A percentile compares a stretch with the other conserved stretches of the same genome.
These are phyloP conservation scores for Solen grandis DNA, from an alignment of 1,140 invertebrate species.

Conservation along the genomic window DNA sequence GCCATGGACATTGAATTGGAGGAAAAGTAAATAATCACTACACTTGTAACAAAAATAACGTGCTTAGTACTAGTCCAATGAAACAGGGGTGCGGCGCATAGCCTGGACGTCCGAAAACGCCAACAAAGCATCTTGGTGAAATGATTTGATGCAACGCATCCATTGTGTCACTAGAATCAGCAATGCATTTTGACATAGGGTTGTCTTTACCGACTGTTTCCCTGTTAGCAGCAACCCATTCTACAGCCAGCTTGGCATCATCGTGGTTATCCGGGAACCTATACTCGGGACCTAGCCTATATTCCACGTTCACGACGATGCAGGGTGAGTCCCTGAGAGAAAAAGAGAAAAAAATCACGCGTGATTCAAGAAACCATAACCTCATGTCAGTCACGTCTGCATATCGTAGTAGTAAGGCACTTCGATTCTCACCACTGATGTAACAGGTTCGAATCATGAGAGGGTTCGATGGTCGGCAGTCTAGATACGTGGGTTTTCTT, in stretches of 20 bases:
- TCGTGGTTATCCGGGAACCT: slow-evolving; percentile 76
- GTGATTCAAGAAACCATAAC: too few relatives aligned
- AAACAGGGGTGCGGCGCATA: not conserved
- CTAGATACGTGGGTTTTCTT: too few relatives aligned
- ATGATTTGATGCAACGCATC: too few relatives aligned
- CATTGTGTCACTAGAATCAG: not conserved
- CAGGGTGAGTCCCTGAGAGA: slow-evolving; percentile 72
- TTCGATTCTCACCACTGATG: too few relatives aligned
- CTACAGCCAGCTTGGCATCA: slow-evolving; percentile 71
- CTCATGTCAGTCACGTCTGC: too few relatives aligned
- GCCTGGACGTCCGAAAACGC: not conserved
- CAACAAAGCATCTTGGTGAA: not conserved
- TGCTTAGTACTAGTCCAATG: not conserved
- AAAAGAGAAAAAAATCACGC: too few relatives aligned
- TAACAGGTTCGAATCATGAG: too few relatives aligned
- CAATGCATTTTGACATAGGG: not conserved
- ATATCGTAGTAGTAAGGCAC: too few relatives aligned
- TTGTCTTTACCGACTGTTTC: slow-evolving; percentile 70
- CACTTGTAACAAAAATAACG: not conserved
- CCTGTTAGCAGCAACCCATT: slow-evolving; percentile 76
- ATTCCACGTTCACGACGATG: slow-evolving; percentile 78
- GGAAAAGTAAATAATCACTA: too few relatives aligned
- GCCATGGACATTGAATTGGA: too few relatives aligned
- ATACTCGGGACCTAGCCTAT: slow-evolving; percentile 75
- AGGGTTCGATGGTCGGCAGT: too few relatives aligned